Conservation (phyloP, 2,113 vertebrate genomes). For the Brevimyrus niger region DNA sequence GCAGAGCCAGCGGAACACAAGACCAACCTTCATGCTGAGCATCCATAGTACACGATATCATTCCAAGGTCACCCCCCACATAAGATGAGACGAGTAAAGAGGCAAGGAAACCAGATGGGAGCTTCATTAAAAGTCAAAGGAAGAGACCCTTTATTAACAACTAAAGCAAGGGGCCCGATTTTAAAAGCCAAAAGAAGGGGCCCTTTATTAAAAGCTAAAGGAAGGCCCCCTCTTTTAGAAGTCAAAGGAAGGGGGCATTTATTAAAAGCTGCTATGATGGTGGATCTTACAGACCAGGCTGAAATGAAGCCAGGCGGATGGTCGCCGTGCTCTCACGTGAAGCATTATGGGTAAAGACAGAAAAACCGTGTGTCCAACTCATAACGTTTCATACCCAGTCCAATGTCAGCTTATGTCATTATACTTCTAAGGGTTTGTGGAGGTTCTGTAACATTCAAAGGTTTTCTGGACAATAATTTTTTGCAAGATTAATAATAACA, state of each 20-base stretch:
- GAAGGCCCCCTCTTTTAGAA: not conserved
- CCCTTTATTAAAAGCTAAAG: constrained; percentile 22
- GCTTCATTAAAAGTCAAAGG: constrained; percentile 29
- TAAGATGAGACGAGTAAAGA: no score
- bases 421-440: not conserved
- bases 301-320: constrained; percentile 8
- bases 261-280: constrained; percentile 30
- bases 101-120: constrained; percentile 19
- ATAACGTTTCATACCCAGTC: not conserved
- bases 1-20: no score
- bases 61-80: no score
- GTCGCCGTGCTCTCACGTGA: constrained; percentile 21
- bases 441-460: not conserved
- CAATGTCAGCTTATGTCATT: not conserved
- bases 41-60: no score
- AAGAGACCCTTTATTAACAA: constrained; percentile 6
- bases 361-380: not conserved
- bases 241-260: not conserved
- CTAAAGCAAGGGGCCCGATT: constrained; percentile 30
- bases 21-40: no score
- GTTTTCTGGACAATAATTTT: not conserved
- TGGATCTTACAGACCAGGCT: constrained; percentile 19
- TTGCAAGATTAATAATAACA: not conserved
- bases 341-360: constrained; percentile 14
- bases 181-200: not conserved